Percentiles rank a stretch among this genome's conserved stretches.
Conservation (phyloP, 2,888 invertebrate species). For the Dendrolimus houi region DNA sequence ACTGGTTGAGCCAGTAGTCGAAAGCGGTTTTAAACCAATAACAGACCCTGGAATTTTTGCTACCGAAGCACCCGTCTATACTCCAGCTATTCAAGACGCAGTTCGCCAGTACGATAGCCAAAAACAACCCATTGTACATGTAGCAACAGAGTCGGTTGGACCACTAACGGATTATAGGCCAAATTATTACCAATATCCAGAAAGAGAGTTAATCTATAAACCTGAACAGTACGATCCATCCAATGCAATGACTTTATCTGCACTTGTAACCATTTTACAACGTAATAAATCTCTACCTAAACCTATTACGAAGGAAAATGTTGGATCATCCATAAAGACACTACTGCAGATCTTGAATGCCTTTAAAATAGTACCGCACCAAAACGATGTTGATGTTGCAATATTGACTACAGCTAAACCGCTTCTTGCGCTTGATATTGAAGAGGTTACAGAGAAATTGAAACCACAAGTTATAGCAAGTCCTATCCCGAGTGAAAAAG, state of each 20-base stretch:
- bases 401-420: conserved; percentile 55
- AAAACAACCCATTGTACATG: conserved; percentile 25
- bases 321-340: conserved; percentile 86
- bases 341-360: conserved; percentile 84
- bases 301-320: conserved; percentile 84
- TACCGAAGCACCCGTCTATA: conserved; percentile 32
- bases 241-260: conserved; percentile 44
- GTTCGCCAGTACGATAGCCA: conserved; percentile 24
- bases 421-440: conserved; percentile 34
- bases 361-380: conserved; percentile 69
- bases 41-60: conserved; percentile 24
- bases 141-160: conserved; percentile 23
- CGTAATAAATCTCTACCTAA: conserved; percentile 85
- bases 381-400: conserved; percentile 48
- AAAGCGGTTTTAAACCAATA: conserved; percentile 61
- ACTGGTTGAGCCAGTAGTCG: conserved; percentile 38
- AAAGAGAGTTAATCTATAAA: conserved; percentile 33
- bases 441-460: conserved; percentile 19
- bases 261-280: conserved; percentile 83
- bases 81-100: conserved; percentile 23
- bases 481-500: conserved; percentile 19
- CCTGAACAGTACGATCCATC: conserved; percentile 26
- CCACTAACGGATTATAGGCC: conserved; percentile 28
- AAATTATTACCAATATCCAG: conserved; percentile 45
- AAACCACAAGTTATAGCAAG: conserved; percentile 6